These are phyloP conservation scores for Triplophysa siluroides DNA, from an alignment of 2,113 vertebrate genomes.

Conservation along the genomic window DNA sequence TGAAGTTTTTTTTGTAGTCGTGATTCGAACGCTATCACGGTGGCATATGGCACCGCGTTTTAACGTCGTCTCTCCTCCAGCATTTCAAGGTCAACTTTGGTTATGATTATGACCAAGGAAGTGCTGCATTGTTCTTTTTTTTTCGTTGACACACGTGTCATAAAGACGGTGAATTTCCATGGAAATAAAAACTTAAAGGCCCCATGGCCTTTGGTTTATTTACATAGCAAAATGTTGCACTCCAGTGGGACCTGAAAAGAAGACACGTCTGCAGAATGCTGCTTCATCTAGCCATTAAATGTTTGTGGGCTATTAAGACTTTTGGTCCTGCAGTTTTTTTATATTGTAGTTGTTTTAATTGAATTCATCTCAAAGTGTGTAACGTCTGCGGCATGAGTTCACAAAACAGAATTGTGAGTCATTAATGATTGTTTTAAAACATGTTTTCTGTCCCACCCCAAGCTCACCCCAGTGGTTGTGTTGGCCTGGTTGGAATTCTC, in stretches of 20 bases:
- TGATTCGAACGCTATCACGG: background rate
- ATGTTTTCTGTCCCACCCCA: too few species aligned
- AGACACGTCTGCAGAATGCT: slow-evolving; percentile 7
- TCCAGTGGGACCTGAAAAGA: slow-evolving; percentile 19
- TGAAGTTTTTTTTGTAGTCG: too few species aligned
- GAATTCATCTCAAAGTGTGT: background rate
- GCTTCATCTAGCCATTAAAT: background rate
- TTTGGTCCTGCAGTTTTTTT: slow-evolving; percentile 2
- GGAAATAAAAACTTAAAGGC: slow-evolving; percentile 15
- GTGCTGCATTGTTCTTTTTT: slow-evolving; percentile 21
- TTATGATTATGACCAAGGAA: background rate
- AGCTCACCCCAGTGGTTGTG: too few species aligned
- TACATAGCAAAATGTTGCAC: slow-evolving; percentile 36
- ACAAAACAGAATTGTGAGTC: too few species aligned
- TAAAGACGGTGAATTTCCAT: slow-evolving; percentile 17
- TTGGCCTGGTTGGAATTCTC: too few species aligned
- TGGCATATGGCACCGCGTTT: background rate
- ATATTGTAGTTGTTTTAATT: slow-evolving; percentile 17
- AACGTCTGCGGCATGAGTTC: too few species aligned
- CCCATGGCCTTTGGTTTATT: slow-evolving; percentile 16
- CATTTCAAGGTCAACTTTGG: slow-evolving; percentile 36
- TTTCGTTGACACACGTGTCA: background rate
- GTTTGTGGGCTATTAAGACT: slow-evolving; percentile 8
- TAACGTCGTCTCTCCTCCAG: background rate
- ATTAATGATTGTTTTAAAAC: too few species aligned